phyloP scores from a whole-genome alignment of 2,888 invertebrate genomes.

The Pomacea canaliculata region DNA sequence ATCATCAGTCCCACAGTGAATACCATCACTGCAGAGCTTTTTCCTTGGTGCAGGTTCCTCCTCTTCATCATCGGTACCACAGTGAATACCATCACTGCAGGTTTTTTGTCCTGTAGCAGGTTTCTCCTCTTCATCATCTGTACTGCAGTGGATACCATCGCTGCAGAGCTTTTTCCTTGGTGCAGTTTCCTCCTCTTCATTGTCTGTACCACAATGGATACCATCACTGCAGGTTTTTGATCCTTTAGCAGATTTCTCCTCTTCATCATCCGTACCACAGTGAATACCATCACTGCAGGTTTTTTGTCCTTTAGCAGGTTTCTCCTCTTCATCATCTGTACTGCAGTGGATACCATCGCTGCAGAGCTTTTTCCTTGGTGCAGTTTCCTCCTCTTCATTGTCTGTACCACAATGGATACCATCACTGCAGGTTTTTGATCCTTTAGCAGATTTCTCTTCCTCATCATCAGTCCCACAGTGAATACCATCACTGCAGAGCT shows the following conservation, averaged over 20 bases:
- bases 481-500: slow-evolving; percentile 34
- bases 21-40: slow-evolving; percentile 38
- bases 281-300: slow-evolving; percentile 42
- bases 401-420: slow-evolving; percentile 36
- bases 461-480: slow-evolving; percentile 36
- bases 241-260: slow-evolving; percentile 23
- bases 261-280: slow-evolving; percentile 38
- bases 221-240: no score
- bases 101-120: slow-evolving; percentile 17
- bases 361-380: not conserved
- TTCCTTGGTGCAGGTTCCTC: slow-evolving; percentile 5
- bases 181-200: no score
- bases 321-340: no score
- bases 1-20: slow-evolving; percentile 44
- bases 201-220: no score
- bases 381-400: slow-evolving; percentile 18
- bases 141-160: no score
- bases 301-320: not conserved
- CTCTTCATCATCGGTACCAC: slow-evolving; percentile 45
- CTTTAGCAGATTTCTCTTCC: slow-evolving; percentile 17
- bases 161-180: no score
- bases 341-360: no score
- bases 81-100: slow-evolving; percentile 44
- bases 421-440: slow-evolving; percentile 31
- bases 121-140: no score